Base-by-base conservation (phyloP, 2,888 invertebrate genomes). In the Lasioglossum morio region DNA sequence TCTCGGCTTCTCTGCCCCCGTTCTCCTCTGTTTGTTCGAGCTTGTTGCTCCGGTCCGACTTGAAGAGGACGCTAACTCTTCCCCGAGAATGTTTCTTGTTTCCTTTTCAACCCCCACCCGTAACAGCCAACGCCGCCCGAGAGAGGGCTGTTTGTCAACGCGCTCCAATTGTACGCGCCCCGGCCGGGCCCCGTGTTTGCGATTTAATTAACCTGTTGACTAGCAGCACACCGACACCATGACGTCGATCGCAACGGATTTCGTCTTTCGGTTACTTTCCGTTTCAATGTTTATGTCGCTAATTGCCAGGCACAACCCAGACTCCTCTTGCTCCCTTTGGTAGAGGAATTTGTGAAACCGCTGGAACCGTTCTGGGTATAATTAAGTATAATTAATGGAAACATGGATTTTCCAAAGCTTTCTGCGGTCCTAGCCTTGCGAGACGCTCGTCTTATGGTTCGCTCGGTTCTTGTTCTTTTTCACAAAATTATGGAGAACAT, bases 181-280 rank as follows among this genome's bases (percentile, higher is more conserved):
- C 27, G 57, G n/a, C 57, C 12, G 1, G n/a, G n/a, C 14, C 60
- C 60, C 60, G 60, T 60, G 60, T 60, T 60, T 60, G 27, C 16
- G 27, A 60, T 60, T 60, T 60, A 60, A 60, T 60, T 60, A 60
- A 60, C 60, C 60, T 60, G 60, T 60, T 60, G 60, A 60, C 60
- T 60, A n/a, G 27, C 5, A 30, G 16, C 27, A 14, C 14, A 27
- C 12, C 60, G 27, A 5, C 12, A 27, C 34, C 2, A 4, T 27
- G 27, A 14, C 12, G 60, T 27, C 27, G 27, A 27, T 60, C 60
- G 60, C 5, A 3, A 53, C 23, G 53, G 16, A 60, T 30, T 27
- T 30, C 60, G 60, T 60, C 60, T 60, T 60, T 60, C 60, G 60
- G 16, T 60, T 27, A 14, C 60, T 60, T 27, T 27, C 60, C 27